These are phyloP conservation scores for Corythornis leucogaster DNA, from an alignment of 2,797 vertebrate species.

Conservation along the genomic window DNA sequence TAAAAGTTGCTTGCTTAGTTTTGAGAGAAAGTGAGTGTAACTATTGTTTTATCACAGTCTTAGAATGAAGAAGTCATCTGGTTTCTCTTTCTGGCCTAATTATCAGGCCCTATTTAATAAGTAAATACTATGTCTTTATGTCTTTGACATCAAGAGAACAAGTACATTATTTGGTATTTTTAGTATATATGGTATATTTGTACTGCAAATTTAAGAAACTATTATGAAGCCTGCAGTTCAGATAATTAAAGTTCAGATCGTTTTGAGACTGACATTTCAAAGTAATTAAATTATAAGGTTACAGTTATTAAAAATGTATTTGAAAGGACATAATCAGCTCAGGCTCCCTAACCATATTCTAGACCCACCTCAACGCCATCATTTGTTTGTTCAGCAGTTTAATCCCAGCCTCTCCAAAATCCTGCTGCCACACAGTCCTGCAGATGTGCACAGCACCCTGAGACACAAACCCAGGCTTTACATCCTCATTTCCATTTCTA, in stretches of 20 bases:
- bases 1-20: neutral
- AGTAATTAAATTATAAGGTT: constrained; percentile 33
- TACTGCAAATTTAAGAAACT: neutral
- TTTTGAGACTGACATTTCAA: constrained; percentile 1
- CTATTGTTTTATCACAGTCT: neutral
- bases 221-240: neutral
- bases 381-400: constrained; percentile 47
- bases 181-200: neutral
- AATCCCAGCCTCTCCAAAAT: constrained; percentile 24
- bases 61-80: neutral
- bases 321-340: neutral
- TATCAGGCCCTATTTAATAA: neutral
- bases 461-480: constrained; percentile 12
- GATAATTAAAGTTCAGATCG: neutral
- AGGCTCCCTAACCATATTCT: neutral
- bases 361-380: neutral
- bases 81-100: neutral
- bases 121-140: neutral
- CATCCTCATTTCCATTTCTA: constrained; percentile 24
- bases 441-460: neutral
- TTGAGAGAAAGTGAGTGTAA: neutral
- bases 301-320: constrained; percentile 24
- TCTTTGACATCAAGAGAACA: neutral
- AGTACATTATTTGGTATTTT: neutral
- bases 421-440: neutral